A percentile compares a stretch with the other conserved stretches of the same genome.
Evolutionary conservation across 2,888 invertebrate species (phyloP).

Genomic region (Dasypogon diadema): DNA sequence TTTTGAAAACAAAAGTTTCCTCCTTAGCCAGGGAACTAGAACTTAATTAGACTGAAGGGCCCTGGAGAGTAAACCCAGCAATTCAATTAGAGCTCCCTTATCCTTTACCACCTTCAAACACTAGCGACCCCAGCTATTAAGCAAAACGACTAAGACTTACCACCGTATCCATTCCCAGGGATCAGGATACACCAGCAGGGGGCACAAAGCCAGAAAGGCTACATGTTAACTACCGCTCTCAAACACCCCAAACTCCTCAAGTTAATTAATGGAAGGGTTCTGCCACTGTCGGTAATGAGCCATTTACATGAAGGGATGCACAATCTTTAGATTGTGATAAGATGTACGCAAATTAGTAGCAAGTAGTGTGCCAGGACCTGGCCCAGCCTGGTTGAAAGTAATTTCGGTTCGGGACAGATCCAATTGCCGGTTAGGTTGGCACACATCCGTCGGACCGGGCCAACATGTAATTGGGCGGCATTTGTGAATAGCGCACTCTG

Average conservation of each 20-base stretch:
- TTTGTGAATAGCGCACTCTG: slow-evolving; percentile 16
- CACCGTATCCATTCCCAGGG: slow-evolving; percentile 26
- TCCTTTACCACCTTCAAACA: slow-evolving; percentile 33
- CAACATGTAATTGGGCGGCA: slow-evolving; percentile 35
- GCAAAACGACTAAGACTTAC: slow-evolving; percentile 41
- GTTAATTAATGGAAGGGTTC: slow-evolving; percentile 49
- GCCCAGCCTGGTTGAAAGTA: neutral
- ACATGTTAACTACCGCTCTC: slow-evolving; percentile 45
- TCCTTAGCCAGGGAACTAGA: slow-evolving; percentile 41
- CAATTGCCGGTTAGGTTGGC: slow-evolving; percentile 2
- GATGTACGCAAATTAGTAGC: slow-evolving; percentile 50
- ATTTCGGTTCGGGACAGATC: neutral
- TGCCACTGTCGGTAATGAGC: slow-evolving; percentile 50
- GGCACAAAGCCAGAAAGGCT: slow-evolving; percentile 42
- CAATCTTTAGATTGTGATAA: slow-evolving; percentile 49
- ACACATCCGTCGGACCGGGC: slow-evolving; percentile 21
- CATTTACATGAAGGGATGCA: slow-evolving; percentile 50
- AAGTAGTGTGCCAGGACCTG: slow-evolving; percentile 34
- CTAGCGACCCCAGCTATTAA: slow-evolving; percentile 46
- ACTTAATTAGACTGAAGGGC: slow-evolving; percentile 49
- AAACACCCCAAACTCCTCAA: slow-evolving; percentile 13
- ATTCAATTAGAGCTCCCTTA: slow-evolving; percentile 44
- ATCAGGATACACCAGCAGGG: slow-evolving; percentile 4
- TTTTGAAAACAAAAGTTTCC: slow-evolving; percentile 48
- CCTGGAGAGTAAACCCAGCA: slow-evolving; percentile 29